Percentiles rank a stretch among this genome's conserved stretches.
Conservation (phyloP, 2,113 vertebrate species). For the Enhydra lutris region DNA sequence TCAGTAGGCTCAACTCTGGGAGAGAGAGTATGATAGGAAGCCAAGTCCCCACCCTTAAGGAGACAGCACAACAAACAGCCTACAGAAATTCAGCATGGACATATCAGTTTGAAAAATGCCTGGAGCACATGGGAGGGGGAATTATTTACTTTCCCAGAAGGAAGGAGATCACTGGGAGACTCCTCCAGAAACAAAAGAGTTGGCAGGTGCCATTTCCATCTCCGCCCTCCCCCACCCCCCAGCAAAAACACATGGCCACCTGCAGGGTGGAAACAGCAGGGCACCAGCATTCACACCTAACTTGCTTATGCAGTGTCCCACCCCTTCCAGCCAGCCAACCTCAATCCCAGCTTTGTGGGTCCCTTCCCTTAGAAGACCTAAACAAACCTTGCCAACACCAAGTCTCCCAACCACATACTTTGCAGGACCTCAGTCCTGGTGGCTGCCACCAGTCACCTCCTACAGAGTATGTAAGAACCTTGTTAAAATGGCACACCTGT, state of each 20-base stretch:
- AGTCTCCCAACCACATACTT: neutral
- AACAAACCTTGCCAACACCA: neutral
- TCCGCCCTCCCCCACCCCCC: neutral
- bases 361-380: neutral
- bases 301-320: neutral
- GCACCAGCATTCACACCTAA: neutral
- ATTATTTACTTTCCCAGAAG: neutral
- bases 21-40: neutral
- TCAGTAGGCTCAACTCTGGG: neutral
- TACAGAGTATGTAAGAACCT: neutral
- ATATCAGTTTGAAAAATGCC: neutral
- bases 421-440: neutral
- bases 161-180: neutral
- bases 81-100: neutral
- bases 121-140: neutral
- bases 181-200: neutral
- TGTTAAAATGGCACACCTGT: neutral
- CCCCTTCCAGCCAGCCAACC: neutral
- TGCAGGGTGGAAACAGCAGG: neutral
- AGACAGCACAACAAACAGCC: neutral
- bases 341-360: neutral
- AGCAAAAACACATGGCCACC: neutral
- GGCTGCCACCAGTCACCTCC: neutral
- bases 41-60: neutral
- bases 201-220: neutral